Evolutionary conservation across 35 echinoderm and acorn worm species (phyloP), one percentile per base, ranked within the genome.

Genomic region (Apostichopus japonicus): DNA sequence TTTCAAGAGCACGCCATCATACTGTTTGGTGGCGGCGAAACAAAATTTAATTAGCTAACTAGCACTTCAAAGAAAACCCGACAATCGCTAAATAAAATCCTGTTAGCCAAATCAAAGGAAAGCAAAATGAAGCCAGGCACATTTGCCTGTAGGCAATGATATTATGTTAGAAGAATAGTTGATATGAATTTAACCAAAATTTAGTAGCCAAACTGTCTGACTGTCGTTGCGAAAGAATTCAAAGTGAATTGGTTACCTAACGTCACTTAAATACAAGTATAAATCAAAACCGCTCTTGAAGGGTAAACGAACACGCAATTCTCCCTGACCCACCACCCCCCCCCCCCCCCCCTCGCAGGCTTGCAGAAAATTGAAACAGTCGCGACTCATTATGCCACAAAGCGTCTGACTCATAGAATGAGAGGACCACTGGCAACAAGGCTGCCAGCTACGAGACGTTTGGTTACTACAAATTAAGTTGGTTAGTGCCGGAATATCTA

Each of bases 21-120:
- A 75, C 71, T 75, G 81, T 84, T 19, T 84, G 81, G 54, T 84
- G 81, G 81, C 81, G 81, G 56, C 81, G 17, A 57, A 84, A n/a
- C 81, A 83, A 84, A 84, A 84, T 84, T 84, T 58, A 84, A 84
- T 84, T 57, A 84, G 81, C 56, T 57, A 55, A 55, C 16, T 23
- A 24, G 19, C 27, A 54, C 55, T 57, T 84, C 81, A 84, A 84
- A 84, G 81, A 58, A 16, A n/a, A 54, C n/a, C 81, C 81, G 81
- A 55, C 81, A 84, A 84, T 84, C 81, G 24, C 23, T 59, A 58
- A 55, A 83, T 24, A 84, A 59, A 84, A 84, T 84, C 81, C 81
- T 84, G 81, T 84, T 84, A 84, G 56, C 55, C 56, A 57, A 84
- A n/a, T 22, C 22, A 58, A 84, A 84, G 53, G 55, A 84, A 84